Base-by-base conservation (phyloP, 2,113 vertebrate species). In the Psittacus erithacus region DNA sequence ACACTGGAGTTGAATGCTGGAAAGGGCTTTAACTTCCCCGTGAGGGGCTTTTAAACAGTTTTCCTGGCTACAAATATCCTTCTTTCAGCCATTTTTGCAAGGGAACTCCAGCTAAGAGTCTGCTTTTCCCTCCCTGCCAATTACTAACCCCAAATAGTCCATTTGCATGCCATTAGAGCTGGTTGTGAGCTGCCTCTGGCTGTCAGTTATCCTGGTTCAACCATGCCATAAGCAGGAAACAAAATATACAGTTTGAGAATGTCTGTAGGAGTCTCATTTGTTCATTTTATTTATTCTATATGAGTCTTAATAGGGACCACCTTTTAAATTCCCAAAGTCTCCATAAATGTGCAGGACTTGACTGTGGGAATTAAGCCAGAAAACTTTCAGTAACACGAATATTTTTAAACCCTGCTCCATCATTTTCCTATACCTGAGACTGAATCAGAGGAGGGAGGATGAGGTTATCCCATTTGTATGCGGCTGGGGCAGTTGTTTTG, bases 211-310 rank as follows among this genome's bases (percentile, higher is more conserved):
- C 82, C 57, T 49, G 65, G 68, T 55, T 63, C 67, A 87, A 76
- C 70, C 33, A 4, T 39, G 19, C 74, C 52, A 64, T 16, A n/a
- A 77, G 50, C 44, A 52, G 68, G 23, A 39, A 78, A 25, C 35
- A 43, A 29, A 60, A 60, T 6, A 20, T 0, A 5, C 2, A 29
- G 33, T 17, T 43, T 35, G 8, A 76, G 57, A 25, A 38, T 41
- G 65, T 38, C 68, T 2, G 0, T 3, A 9, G 35, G 11, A 11
- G 23, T 43, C 52, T 17, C 19, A 14, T 29, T 12, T 14, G 3
- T 67, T 75, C 12, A 1, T 74, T 82, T 74, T 29, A 55, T 74
- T 63, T 28, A 15, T 29, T 64, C 39, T 33, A 1, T 14, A 9
- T 41, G 24, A 20, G 18, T 64, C 64, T 76, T 1, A 0, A 0